Evolutionary conservation across 1,140 invertebrate species (phyloP).

Genomic region (Drosophila orosa): DNA sequence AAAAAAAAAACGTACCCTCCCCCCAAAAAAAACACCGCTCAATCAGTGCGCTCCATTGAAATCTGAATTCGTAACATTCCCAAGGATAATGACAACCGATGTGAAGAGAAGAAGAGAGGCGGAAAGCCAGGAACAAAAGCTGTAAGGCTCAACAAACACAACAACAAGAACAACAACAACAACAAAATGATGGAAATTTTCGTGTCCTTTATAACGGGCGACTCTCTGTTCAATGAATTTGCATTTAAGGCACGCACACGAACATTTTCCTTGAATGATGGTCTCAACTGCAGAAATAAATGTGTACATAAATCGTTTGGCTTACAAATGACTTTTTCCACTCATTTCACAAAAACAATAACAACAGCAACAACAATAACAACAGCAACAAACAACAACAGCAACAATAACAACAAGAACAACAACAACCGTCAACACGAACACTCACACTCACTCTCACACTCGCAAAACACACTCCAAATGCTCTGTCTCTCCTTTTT

Average conservation of each 20-base stretch:
- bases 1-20: neutral
- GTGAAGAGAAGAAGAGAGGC: conserved; percentile 6
- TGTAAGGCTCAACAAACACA: conserved; percentile 8
- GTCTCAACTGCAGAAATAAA: conserved; percentile 80
- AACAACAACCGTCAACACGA: conserved; percentile 43
- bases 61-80: conserved; percentile 49
- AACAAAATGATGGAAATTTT: conserved; percentile 63
- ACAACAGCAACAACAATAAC: conserved; percentile 17
- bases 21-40: conserved; percentile 22
- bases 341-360: conserved; percentile 77
- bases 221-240: conserved; percentile 77
- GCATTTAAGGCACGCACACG: conserved; percentile 78
- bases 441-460: conserved; percentile 24
- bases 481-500: conserved; percentile 56
- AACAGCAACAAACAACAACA: conserved; percentile 21
- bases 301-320: conserved; percentile 79
- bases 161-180: conserved; percentile 19
- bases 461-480: conserved; percentile 42
- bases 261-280: conserved; percentile 83
- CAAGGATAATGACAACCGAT: conserved; percentile 43
- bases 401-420: conserved; percentile 40
- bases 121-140: conserved; percentile 26
- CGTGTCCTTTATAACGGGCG: conserved; percentile 70
- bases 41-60: conserved; percentile 23
- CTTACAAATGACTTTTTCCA: conserved; percentile 80